Evolutionary conservation across 2,113 vertebrate species (phyloP).

Genomic region (Hydrochoerus hydrochaeris): DNA sequence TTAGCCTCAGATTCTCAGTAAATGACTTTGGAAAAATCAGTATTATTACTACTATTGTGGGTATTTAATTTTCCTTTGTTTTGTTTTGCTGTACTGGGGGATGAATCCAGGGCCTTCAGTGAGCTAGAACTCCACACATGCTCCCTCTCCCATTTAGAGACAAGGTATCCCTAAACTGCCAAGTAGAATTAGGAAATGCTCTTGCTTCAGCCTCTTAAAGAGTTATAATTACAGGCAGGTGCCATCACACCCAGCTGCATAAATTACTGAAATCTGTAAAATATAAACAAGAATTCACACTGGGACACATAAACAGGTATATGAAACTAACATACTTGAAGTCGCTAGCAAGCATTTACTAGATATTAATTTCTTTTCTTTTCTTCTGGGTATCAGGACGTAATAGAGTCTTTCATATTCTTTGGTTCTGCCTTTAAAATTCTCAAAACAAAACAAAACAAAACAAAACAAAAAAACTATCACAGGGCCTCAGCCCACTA

Average conservation of each 20-base stretch:
- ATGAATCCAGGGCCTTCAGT: neutral
- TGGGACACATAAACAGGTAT: neutral
- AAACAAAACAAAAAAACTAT: neutral
- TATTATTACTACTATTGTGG: neutral
- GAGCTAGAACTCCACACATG: neutral
- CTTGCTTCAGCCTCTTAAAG: neutral
- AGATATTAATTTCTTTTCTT: neutral
- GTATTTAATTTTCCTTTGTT: neutral
- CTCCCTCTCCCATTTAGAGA: neutral
- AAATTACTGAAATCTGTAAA: neutral
- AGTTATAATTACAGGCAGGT: neutral
- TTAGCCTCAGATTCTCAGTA: neutral
- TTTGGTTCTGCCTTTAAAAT: slow-evolving; percentile 18
- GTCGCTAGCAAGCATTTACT: neutral
- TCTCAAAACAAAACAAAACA: too few relatives aligned
- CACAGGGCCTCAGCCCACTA: neutral
- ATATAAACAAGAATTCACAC: neutral
- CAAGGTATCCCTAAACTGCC: neutral
- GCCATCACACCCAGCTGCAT: neutral
- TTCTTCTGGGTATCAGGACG: neutral
- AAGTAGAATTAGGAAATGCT: neutral
- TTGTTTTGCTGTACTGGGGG: neutral
- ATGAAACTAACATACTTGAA: slow-evolving; percentile 15
- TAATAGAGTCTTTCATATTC: neutral
- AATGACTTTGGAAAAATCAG: neutral